Conservation (phyloP, 2,113 vertebrate genomes). For the Carlito syrichta region DNA sequence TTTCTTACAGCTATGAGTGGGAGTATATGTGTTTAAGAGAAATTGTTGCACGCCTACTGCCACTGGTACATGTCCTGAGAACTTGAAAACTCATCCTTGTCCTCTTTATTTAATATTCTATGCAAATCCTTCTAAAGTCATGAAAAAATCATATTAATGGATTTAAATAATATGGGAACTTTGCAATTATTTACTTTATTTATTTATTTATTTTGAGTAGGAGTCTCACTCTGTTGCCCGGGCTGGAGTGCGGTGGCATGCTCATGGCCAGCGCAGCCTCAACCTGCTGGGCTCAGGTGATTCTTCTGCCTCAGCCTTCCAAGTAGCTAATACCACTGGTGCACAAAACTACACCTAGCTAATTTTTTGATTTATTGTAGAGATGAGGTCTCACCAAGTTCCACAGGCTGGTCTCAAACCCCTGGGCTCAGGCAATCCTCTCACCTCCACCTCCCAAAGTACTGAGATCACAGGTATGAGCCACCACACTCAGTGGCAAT, state of each 20-base stretch:
- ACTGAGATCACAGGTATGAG: no score
- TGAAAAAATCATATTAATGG: slow-evolving; percentile 19
- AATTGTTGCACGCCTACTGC: background rate
- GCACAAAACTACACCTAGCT: background rate
- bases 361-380: background rate
- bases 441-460: no score
- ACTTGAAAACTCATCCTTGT: background rate
- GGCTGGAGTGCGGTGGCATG: background rate
- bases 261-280: background rate
- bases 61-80: background rate
- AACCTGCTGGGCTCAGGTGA: background rate
- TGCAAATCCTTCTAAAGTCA: background rate
- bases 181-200: background rate
- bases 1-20: background rate
- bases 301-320: background rate
- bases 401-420: no score
- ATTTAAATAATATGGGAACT: background rate
- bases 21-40: background rate
- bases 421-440: no score
- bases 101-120: slow-evolving; percentile 12
- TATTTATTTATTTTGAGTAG: background rate
- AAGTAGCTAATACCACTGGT: background rate
- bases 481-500: no score
- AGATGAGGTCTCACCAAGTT: no score
- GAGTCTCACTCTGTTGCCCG: background rate